These are phyloP conservation scores for Odontomachus brunneus DNA, from an alignment of 1,140 invertebrate species.

Conservation along the genomic window DNA sequence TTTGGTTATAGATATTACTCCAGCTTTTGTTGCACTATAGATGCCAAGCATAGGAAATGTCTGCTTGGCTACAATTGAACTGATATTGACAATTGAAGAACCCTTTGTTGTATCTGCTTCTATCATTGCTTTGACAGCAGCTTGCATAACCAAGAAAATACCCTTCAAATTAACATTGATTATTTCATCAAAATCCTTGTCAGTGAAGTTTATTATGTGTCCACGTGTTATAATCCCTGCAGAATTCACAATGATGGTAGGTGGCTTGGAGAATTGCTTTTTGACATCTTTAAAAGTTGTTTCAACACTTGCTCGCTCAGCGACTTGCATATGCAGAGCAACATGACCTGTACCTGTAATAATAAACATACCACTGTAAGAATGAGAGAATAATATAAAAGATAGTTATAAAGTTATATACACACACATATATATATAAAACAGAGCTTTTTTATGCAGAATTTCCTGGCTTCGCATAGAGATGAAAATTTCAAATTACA, in stretches of 20 bases:
- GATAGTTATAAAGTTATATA: not conserved
- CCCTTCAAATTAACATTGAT: constrained; percentile 96
- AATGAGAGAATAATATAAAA: constrained; percentile 2
- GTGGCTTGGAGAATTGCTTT: constrained; percentile 88
- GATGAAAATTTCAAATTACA: too few species aligned
- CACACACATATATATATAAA: too few species aligned
- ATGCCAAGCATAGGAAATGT: constrained; percentile 91
- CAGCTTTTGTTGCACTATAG: constrained; percentile 96
- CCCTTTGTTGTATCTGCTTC: constrained; percentile 86
- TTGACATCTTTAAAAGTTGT: constrained; percentile 86
- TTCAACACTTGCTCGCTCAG: constrained; percentile 87
- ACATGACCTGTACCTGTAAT: constrained; percentile 85
- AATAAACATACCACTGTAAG: not conserved
- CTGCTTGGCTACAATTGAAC: constrained; percentile 94
- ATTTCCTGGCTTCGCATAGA: too few species aligned
- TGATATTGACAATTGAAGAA: constrained; percentile 94
- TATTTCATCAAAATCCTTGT: constrained; percentile 92
- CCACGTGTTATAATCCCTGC: constrained; percentile 92
- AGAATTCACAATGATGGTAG: constrained; percentile 94
- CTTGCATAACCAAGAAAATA: constrained; percentile 93
- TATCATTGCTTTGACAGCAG: constrained; percentile 90
- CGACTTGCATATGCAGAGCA: constrained; percentile 89
- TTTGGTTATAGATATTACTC: constrained; percentile 94
- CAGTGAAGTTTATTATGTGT: constrained; percentile 93
- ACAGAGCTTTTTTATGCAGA: too few species aligned